Evolutionary conservation across 2,888 invertebrate species (phyloP).

Genomic region (Cephus spinipes): DNA sequence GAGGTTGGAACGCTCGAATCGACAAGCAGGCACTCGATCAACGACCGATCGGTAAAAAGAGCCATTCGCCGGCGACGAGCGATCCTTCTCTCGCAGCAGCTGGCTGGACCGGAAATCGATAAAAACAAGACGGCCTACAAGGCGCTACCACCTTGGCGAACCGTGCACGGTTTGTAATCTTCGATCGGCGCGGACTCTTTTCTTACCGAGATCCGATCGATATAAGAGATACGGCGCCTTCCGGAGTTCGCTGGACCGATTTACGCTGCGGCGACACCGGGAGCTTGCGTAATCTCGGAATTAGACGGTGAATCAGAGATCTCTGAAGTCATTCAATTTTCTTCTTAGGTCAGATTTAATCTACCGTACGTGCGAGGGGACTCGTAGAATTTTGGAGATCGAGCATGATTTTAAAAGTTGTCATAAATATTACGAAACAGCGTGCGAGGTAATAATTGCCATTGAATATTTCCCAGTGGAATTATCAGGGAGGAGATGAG

Average conservation of each 20-base stretch:
- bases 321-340: not conserved
- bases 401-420: not conserved
- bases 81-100: not conserved
- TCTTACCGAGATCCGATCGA: not conserved
- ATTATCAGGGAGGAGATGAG: not conserved
- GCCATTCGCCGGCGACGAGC: constrained; percentile 1
- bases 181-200: not conserved
- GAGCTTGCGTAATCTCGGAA: not conserved
- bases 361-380: not conserved
- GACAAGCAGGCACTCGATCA: constrained; percentile 42
- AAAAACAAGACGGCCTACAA: not conserved
- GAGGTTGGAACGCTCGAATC: constrained; percentile 37
- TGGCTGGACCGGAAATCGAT: constrained; percentile 2
- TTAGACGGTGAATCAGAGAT: not conserved
- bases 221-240: not conserved
- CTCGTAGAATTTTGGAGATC: not conserved
- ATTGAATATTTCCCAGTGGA: not conserved
- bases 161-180: not conserved
- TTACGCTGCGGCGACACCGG: not conserved
- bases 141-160: not conserved
- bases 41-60: not conserved
- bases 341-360: not conserved
- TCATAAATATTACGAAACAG: not conserved
- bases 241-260: not conserved
- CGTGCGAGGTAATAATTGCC: not conserved